Percentiles rank a stretch among this genome's conserved stretches.
Evolutionary conservation across 1,140 invertebrate genomes (phyloP).

Genomic region (Temnothorax curvispinosus): DNA sequence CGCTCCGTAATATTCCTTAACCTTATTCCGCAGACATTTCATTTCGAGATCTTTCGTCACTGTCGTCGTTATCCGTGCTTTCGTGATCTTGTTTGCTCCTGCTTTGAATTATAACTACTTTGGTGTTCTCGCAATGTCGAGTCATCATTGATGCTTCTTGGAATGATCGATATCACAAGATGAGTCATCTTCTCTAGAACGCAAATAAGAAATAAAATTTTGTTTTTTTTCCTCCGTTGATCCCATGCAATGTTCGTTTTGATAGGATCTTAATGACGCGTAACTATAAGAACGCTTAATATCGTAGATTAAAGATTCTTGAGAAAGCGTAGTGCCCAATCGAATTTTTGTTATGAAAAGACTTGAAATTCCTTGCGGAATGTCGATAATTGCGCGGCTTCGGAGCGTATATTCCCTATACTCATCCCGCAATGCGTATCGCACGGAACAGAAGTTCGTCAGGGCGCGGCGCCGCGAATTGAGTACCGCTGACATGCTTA

Average conservation of each 20-base stretch:
- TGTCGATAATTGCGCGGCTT: neutral
- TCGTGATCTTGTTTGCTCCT: constrained; percentile 31
- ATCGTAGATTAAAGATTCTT: neutral
- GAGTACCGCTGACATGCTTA: constrained; percentile 79
- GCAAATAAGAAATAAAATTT: constrained; percentile 4
- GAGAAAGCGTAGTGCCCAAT: neutral
- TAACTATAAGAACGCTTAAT: neutral
- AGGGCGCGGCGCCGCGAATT: constrained; percentile 51
- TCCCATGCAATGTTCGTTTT: neutral
- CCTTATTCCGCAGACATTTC: constrained; percentile 52
- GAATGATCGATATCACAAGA: neutral
- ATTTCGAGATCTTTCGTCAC: constrained; percentile 47
- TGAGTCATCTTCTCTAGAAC: constrained; percentile 10
- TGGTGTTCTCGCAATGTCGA: neutral
- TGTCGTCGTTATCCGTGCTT: constrained; percentile 27
- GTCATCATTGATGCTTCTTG: constrained; percentile 2
- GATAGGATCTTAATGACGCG: neutral
- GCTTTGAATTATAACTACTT: constrained; percentile 27
- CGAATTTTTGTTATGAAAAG: neutral
- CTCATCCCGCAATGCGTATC: neutral
- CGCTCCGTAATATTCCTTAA: constrained; percentile 61
- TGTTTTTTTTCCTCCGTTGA: neutral
- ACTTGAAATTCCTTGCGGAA: neutral
- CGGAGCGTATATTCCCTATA: neutral
- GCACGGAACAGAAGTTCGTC: neutral